Percentiles rank a stretch among this genome's conserved stretches.
Conservation (phyloP, 1,140 invertebrate genomes). For the Neodiprion pinetum region DNA sequence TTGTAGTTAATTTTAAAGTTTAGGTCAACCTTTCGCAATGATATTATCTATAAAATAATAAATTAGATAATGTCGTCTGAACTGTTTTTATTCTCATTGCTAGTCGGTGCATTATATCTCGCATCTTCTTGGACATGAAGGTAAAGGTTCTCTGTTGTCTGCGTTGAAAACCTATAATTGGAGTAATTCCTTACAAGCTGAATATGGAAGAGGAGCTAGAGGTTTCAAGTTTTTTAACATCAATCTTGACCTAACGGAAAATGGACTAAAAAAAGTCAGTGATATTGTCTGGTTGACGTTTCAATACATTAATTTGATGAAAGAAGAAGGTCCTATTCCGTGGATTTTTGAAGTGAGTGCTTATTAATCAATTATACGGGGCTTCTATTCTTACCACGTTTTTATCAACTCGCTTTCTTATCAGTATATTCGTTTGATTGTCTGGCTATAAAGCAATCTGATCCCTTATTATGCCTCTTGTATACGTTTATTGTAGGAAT, state of each 20-base stretch:
- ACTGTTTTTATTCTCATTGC: constrained; percentile 39
- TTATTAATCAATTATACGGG: neutral
- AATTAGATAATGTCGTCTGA: neutral
- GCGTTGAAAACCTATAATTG: constrained; percentile 86
- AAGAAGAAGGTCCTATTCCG: constrained; percentile 74
- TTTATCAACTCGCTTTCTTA: neutral
- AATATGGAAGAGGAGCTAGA: constrained; percentile 75
- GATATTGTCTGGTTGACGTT: constrained; percentile 87
- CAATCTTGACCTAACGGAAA: constrained; percentile 89
- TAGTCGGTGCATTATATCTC: constrained; percentile 91
- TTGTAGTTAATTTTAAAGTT: neutral
- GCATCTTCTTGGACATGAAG: constrained; percentile 95
- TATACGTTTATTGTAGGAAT: constrained; percentile 68
- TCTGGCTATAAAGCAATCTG: neutral
- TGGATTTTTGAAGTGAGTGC: constrained; percentile 79
- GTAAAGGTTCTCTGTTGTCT: constrained; percentile 90
- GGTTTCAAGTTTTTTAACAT: constrained; percentile 92
- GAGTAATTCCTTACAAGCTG: constrained; percentile 86
- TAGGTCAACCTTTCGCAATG: constrained; percentile 8
- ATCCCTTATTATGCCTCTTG: neutral
- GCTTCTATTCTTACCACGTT: constrained; percentile 10
- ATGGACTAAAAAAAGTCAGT: constrained; percentile 85
- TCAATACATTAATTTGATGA: constrained; percentile 89
- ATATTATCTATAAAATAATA: neutral
- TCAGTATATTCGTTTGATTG: neutral